A percentile compares a stretch with the other conserved stretches of the same genome.
These are phyloP conservation scores for Dermolepida albohirtum DNA, from an alignment of 2,888 invertebrate genomes.

Conservation along the genomic window DNA sequence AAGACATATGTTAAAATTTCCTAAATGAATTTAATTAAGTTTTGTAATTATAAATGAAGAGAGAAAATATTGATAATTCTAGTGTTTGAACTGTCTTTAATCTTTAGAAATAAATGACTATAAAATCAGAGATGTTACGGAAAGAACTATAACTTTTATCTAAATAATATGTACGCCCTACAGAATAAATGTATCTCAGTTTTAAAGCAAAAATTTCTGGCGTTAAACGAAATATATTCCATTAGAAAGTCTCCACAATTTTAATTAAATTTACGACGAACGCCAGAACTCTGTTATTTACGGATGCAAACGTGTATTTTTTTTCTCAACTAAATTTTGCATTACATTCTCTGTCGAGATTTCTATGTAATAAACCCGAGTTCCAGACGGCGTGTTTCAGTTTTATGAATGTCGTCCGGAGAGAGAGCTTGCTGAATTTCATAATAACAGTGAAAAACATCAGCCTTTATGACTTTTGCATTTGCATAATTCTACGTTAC, in stretches of 20 bases:
- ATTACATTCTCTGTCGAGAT: slow-evolving; percentile 44
- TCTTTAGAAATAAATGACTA: too few species aligned
- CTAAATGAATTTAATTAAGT: too few species aligned
- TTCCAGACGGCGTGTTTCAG: slow-evolving; percentile 46
- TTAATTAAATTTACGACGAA: slow-evolving; percentile 32
- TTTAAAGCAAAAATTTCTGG: too few species aligned
- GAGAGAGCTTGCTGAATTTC: slow-evolving; percentile 42
- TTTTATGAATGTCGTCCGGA: slow-evolving; percentile 44
- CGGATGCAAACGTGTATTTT: slow-evolving; percentile 32
- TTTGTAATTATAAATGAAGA: too few species aligned
- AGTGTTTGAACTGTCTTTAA: too few species aligned
- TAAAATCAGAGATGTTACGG: too few species aligned
- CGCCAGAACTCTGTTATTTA: slow-evolving; percentile 20
- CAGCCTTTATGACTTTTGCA: slow-evolving; percentile 23
- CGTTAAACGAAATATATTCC: neutral
- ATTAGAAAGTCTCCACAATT: slow-evolving; percentile 9
- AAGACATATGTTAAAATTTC: too few species aligned
- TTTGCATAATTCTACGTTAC: slow-evolving; percentile 34
- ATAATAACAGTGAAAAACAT: slow-evolving; percentile 39
- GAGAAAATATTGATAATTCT: too few species aligned
- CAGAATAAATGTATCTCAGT: too few species aligned
- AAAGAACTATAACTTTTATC: too few species aligned
- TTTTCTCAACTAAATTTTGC: slow-evolving; percentile 41
- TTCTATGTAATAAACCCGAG: slow-evolving; percentile 42
- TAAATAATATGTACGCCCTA: too few species aligned